Conservation (phyloP, 2,797 vertebrate genomes). For the Malurus leucopterus region DNA sequence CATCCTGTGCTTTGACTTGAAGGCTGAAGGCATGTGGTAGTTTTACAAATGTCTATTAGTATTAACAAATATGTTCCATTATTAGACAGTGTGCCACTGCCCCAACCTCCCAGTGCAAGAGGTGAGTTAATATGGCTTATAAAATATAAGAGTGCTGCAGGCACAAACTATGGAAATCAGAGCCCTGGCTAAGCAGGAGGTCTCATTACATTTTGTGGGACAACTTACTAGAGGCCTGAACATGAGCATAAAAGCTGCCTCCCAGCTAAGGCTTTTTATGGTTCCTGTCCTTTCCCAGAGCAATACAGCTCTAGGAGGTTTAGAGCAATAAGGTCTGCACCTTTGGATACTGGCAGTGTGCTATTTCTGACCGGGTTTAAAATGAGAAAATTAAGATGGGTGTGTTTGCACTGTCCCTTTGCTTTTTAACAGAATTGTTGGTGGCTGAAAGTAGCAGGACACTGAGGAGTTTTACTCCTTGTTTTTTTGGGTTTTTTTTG, state of each 20-base stretch:
- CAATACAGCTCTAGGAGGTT: constrained; percentile 8
- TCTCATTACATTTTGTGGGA: constrained; percentile 53
- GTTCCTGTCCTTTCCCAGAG: constrained; percentile 50
- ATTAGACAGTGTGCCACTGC: constrained; percentile 43
- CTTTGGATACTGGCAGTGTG: neutral
- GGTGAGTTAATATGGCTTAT: constrained; percentile 52
- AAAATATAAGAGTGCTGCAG: constrained; percentile 37
- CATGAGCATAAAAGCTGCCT: constrained; percentile 28
- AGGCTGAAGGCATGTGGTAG: constrained; percentile 41
- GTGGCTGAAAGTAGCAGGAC: neutral
- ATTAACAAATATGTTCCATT: constrained; percentile 66
- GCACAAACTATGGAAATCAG: constrained; percentile 44
- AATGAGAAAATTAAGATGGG: neutral
- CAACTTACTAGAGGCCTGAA: constrained; percentile 17
- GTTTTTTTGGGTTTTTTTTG: too few species aligned
- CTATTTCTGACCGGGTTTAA: neutral
- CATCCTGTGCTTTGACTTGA: constrained; percentile 53
- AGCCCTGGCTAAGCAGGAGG: constrained; percentile 40
- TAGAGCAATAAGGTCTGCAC: constrained; percentile 6
- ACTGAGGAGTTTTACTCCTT: neutral
- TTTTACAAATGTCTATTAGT: constrained; percentile 53
- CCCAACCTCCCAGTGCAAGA: constrained; percentile 36
- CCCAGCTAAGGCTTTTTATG: constrained; percentile 43
- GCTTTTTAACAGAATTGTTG: neutral
- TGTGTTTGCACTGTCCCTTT: neutral